Evolutionary conservation across 2,113 vertebrate species (phyloP), one percentile per base, ranked within the genome.

Genomic region (Tricholaema leucomelas): DNA sequence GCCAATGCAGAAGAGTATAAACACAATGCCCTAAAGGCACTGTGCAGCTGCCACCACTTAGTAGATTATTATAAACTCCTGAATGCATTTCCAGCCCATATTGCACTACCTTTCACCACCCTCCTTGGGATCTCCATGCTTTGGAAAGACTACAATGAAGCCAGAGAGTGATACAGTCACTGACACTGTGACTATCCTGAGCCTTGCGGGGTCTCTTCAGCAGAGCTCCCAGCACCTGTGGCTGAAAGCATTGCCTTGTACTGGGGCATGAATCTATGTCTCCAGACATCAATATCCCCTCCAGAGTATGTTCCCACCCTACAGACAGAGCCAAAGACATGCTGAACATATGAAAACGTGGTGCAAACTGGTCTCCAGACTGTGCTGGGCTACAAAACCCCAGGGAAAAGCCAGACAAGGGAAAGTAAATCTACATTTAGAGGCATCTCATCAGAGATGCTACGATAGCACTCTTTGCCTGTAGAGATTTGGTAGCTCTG

Each of bases 241-340:
- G 52, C 20, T 46, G 7, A 48, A 55, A 58, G 5, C 19, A 48
- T 63, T 48, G 33, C 24, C 40, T 56, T 36, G 8, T 11, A 8
- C 11, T 20, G 14, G 36, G 36, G 36, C 21, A 14, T 73, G 50
- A n/a, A 46, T 12, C n/a, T 63, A 13, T 28, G 18, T 15, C 56
- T 61, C 31, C 19, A 60, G 6, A 1, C 2, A 25, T 25, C 46
- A 20, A 17, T 38, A 46, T 6, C 30, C 7, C 60, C 38, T 60
- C 69, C 46, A 44, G 69, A 44, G 24, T 31, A 12, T 0, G 2
- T 31, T 71, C 10, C 63, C 20, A 44, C 12, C 0, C 1, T 15
- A 31, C 27, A 59, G 56, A 16, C 8, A 58, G 38, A 71, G 58
- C 10, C 19, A 38, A 35, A 27, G 35, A 31, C 15, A 14, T 65